A percentile compares a stretch with the other conserved stretches of the same genome.
Conservation (phyloP, 2,113 vertebrate species). For the Peucedramus taeniatus region DNA sequence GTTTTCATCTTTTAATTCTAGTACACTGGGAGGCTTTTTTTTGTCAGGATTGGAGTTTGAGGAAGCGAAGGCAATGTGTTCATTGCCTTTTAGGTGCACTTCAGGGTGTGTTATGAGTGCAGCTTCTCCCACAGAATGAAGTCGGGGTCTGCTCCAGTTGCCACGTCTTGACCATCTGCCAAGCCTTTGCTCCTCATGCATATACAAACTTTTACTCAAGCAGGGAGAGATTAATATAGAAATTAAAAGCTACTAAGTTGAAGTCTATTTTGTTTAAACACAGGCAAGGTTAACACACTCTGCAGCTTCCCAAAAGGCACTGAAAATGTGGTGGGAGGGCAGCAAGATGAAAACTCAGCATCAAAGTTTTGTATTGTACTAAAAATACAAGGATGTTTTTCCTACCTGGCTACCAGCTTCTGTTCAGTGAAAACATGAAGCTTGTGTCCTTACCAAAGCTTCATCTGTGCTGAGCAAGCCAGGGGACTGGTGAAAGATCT, state of each 20-base stretch:
- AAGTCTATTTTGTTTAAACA: background rate
- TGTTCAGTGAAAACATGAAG: background rate
- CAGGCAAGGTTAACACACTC: background rate
- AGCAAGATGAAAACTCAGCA: background rate
- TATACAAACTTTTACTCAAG: background rate
- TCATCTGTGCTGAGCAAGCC: background rate
- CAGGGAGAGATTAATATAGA: background rate
- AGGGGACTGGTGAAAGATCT: background rate
- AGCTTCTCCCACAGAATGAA: background rate
- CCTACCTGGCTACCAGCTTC: background rate
- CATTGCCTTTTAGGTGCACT: background rate
- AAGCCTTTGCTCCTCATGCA: background rate
- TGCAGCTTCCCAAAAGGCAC: background rate
- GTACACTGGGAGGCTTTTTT: background rate
- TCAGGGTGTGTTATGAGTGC: background rate
- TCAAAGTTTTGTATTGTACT: background rate
- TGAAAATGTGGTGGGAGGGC: background rate
- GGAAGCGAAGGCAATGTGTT: background rate
- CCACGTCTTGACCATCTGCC: background rate
- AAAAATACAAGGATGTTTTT: background rate
- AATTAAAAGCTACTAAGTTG: background rate
- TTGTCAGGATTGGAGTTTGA: background rate
- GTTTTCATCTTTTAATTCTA: background rate
- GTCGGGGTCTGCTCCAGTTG: rapidly evolving
- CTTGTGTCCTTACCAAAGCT: background rate